phyloP scores from a whole-genome alignment of 2,888 invertebrate genomes.

The Phaedon cochleariae region DNA sequence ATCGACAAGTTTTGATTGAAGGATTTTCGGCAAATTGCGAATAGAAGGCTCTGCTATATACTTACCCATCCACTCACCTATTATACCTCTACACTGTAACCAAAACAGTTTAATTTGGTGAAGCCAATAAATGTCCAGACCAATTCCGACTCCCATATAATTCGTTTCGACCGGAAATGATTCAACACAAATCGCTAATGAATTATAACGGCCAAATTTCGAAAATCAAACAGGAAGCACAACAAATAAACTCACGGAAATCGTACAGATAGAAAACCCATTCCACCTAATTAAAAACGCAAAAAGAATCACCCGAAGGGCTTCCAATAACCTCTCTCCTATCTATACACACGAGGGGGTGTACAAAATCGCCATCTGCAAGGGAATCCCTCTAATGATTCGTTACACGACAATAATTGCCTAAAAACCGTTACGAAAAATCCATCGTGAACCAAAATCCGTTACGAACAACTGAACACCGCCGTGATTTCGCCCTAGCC shows the following conservation, averaged over 20 bases:
- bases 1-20: no score
- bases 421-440: conserved; percentile 50
- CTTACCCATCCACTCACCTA: no score
- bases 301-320: conserved; percentile 46
- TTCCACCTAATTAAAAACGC: conserved; percentile 44
- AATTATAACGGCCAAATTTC: conserved; percentile 49
- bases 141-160: conserved; percentile 2
- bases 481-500: conserved; percentile 50
- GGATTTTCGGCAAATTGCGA: no score
- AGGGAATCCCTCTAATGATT: conserved; percentile 55
- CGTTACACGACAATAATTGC: conserved; percentile 46
- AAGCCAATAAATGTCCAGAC: background rate
- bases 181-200: conserved; percentile 47
- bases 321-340: conserved; percentile 46
- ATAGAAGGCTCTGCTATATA: no score
- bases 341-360: conserved; percentile 49
- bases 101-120: background rate
- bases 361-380: conserved; percentile 55
- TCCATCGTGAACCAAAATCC: conserved; percentile 47
- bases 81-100: no score
- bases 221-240: conserved; percentile 43
- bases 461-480: conserved; percentile 52
- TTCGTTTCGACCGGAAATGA: conserved; percentile 44
- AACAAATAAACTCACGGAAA: conserved; percentile 35
- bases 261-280: conserved; percentile 23